phyloP scores from a whole-genome alignment of 2,113 vertebrate genomes.

The Pica pica region DNA sequence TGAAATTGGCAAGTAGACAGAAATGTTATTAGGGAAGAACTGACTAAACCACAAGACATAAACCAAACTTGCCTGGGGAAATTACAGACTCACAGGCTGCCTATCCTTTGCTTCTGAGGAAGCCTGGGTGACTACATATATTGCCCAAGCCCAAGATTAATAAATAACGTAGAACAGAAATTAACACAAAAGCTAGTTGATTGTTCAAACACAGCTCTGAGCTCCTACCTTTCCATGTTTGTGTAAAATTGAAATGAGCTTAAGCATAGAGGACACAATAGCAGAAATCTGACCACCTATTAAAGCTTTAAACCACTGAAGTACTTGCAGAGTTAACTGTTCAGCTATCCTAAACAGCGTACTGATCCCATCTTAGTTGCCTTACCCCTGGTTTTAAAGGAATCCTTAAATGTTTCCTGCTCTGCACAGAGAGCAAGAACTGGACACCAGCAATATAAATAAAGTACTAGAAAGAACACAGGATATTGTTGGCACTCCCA shows the following conservation, averaged over 20 bases:
- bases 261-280: background rate
- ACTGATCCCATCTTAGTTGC: background rate
- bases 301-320: background rate
- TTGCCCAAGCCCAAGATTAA: background rate
- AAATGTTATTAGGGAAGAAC: background rate
- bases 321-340: background rate
- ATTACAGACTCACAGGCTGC: background rate
- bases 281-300: background rate
- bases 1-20: background rate
- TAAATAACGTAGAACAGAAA: background rate
- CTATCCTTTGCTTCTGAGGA: background rate
- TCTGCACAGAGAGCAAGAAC: background rate
- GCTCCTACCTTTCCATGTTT: background rate
- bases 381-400: background rate
- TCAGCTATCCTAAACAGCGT: background rate
- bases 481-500: background rate
- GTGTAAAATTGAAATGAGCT: background rate
- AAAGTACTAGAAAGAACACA: background rate
- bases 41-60: background rate
- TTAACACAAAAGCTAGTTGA: background rate
- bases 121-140: background rate
- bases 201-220: background rate
- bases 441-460: background rate
- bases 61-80: background rate
- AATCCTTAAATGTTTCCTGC: background rate